Conservation (phyloP, 2,888 invertebrate species). For the Andrena minutula region DNA sequence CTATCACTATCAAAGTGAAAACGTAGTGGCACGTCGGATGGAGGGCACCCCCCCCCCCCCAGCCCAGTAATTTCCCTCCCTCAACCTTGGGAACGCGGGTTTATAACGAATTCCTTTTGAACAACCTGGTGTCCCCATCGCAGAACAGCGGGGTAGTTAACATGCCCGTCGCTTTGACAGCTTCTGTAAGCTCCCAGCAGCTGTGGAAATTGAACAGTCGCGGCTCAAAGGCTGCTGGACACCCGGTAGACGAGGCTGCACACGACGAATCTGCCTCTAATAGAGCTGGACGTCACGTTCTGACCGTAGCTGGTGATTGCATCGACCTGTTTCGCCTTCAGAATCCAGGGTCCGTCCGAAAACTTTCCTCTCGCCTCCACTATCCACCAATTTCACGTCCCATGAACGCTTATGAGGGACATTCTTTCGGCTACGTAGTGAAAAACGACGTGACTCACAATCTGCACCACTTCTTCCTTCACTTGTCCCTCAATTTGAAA, state of each 20-base stretch:
- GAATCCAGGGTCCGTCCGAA: slow-evolving; percentile 3
- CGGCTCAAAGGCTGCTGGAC: slow-evolving; percentile 40
- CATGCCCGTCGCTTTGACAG: slow-evolving; percentile 36
- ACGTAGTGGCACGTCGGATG: neutral
- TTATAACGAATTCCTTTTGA: slow-evolving; percentile 33
- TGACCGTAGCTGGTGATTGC: slow-evolving; percentile 28
- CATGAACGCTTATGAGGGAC: slow-evolving; percentile 6
- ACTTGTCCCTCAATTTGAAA: too few relatives aligned
- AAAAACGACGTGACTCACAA: too few relatives aligned
- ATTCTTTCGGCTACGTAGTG: neutral
- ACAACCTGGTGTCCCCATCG: neutral
- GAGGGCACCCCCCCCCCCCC: neutral
- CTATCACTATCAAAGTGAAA: too few relatives aligned
- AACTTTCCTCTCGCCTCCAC: neutral
- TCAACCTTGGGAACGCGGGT: neutral
- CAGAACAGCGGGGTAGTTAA: slow-evolving; percentile 1
- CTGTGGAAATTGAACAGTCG: slow-evolving; percentile 26
- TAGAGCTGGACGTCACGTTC: slow-evolving; percentile 34
- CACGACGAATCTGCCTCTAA: slow-evolving; percentile 24
- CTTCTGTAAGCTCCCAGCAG: slow-evolving; percentile 6
- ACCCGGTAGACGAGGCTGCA: slow-evolving; percentile 14
- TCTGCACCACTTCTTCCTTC: too few relatives aligned
- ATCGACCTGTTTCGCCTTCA: slow-evolving; percentile 25
- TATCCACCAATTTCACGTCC: slow-evolving; percentile 9
- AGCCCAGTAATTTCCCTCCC: neutral